A percentile compares a stretch with the other conserved stretches of the same genome.
These are phyloP conservation scores for Ophion ellenae DNA, from an alignment of 2,888 invertebrate genomes.

Conservation along the genomic window DNA sequence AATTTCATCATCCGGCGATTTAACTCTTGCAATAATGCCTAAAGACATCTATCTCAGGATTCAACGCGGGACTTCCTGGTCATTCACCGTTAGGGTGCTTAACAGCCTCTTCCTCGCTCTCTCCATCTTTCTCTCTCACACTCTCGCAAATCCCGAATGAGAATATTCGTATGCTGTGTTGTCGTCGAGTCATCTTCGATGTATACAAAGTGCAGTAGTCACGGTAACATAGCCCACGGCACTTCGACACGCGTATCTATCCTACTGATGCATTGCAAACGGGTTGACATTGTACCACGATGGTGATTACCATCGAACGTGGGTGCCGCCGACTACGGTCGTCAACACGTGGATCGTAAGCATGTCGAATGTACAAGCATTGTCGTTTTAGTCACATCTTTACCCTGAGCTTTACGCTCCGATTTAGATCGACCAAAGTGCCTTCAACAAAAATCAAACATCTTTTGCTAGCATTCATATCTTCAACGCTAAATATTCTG, in stretches of 20 bases:
- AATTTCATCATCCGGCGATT: constrained; percentile 23
- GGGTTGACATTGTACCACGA: constrained; percentile 25
- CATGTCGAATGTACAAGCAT: neutral
- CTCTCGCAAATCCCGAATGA: neutral
- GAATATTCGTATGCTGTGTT: constrained; percentile 25
- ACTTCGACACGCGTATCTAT: constrained; percentile 36
- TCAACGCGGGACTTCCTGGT: neutral
- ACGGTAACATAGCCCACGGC: constrained; percentile 15
- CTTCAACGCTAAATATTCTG: neutral
- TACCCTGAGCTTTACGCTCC: too few species aligned
- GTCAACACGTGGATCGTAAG: constrained; percentile 5
- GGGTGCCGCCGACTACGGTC: neutral
- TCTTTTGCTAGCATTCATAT: neutral
- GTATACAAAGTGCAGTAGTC: neutral
- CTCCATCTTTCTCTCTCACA: neutral
- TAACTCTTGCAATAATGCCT: constrained; percentile 14
- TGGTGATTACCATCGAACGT: constrained; percentile 30
- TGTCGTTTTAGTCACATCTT: neutral
- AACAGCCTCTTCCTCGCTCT: neutral
- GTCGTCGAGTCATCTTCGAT: constrained; percentile 26
- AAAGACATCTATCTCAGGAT: constrained; percentile 2
- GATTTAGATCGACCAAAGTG: neutral
- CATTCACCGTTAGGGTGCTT: constrained; percentile 1
- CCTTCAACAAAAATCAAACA: neutral
- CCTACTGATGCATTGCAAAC: constrained; percentile 21